phyloP scores from a whole-genome alignment of 2,797 vertebrate species.

The Petrocephalus schoutedeni region DNA sequence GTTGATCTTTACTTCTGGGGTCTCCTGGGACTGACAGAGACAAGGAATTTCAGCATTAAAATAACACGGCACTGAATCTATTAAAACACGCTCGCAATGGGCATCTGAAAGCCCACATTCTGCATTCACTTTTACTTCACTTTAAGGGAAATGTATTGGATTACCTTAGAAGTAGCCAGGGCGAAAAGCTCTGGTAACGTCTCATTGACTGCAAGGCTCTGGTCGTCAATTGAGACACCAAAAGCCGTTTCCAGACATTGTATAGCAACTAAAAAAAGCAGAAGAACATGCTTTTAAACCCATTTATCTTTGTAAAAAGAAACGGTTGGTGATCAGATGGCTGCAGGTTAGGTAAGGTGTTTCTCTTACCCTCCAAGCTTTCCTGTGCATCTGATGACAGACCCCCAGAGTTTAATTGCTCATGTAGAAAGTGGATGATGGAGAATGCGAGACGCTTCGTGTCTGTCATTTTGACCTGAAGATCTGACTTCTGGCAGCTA shows the following conservation, averaged over 20 bases:
- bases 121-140: not conserved
- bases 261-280: slow-evolving; percentile 74
- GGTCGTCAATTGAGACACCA: slow-evolving; percentile 78
- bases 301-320: not conserved
- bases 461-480: slow-evolving; percentile 74
- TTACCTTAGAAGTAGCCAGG: slow-evolving; percentile 64
- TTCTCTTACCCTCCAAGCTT: slow-evolving; percentile 81
- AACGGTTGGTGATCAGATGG: not conserved
- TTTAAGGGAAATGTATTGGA: not conserved
- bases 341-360: not conserved
- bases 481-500: slow-evolving; percentile 40
- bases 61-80: not conserved
- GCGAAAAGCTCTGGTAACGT: slow-evolving; percentile 83
- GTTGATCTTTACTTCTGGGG: slow-evolving; percentile 54
- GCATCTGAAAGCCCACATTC: not conserved
- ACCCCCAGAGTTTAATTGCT: slow-evolving; percentile 74
- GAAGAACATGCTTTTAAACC: not conserved
- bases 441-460: slow-evolving; percentile 85
- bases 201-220: slow-evolving; percentile 69
- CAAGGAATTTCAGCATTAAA: not conserved
- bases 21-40: slow-evolving; percentile 48
- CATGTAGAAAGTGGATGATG: slow-evolving; percentile 87
- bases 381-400: slow-evolving; percentile 85
- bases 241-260: slow-evolving; percentile 95
- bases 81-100: not conserved